Conservation (phyloP, 2,888 invertebrate genomes). For the Operophtera brumata region DNA sequence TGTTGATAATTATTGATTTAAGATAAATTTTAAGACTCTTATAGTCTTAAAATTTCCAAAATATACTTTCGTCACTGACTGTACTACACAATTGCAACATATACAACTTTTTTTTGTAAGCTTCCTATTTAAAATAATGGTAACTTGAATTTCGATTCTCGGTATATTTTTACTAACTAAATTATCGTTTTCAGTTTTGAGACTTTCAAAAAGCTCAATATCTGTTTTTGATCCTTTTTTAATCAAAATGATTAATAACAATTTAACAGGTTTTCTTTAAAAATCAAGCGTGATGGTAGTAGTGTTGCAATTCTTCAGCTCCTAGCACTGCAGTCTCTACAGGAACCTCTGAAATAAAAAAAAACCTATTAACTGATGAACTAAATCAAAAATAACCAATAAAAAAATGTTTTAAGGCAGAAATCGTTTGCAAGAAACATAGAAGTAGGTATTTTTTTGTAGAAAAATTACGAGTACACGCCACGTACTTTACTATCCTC, state of each 20-base stretch:
- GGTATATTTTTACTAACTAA: conserved; percentile 12
- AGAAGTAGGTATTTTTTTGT: no score
- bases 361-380: neutral
- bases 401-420: no score
- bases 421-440: no score
- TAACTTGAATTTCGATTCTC: conserved; percentile 17
- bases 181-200: neutral
- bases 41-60: no score
- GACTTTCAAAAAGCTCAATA: no score
- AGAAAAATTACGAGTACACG: no score
- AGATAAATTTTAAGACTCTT: no score
- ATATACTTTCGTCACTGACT: conserved; percentile 7
- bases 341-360: conserved; percentile 62
- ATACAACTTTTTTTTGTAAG: neutral
- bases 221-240: neutral
- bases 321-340: conserved; percentile 54
- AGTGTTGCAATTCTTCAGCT: conserved; percentile 67
- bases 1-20: no score
- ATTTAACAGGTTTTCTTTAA: neutral
- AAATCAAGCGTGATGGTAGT: conserved; percentile 50
- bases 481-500: no score
- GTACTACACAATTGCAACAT: conserved; percentile 20
- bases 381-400: neutral
- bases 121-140: conserved; percentile 10
- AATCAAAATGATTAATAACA: neutral